These are phyloP conservation scores for Campoletis raptor DNA, from an alignment of 2,888 invertebrate species.

Conservation along the genomic window DNA sequence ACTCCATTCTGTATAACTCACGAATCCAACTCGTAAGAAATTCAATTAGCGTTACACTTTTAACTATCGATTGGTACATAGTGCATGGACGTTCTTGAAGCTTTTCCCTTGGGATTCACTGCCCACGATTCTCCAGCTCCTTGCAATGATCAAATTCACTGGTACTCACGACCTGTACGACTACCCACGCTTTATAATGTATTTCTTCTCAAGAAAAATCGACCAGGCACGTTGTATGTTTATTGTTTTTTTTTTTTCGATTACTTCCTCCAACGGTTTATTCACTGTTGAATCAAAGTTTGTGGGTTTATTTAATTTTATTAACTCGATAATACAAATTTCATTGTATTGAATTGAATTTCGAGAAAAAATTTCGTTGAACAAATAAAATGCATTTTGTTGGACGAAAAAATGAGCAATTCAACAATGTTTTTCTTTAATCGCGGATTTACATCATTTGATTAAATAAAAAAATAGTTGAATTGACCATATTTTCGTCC, in stretches of 20 bases:
- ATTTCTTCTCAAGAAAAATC: constrained; percentile 36
- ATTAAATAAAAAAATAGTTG: no score
- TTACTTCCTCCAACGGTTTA: neutral
- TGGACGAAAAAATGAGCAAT: no score
- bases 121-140: neutral
- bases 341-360: no score
- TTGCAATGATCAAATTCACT: constrained; percentile 19
- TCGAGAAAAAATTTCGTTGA: no score
- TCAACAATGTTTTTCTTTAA: no score
- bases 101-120: constrained; percentile 5
- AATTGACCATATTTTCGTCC: no score
- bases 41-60: constrained; percentile 25
- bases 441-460: no score
- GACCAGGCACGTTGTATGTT: constrained; percentile 11
- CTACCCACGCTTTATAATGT: constrained; percentile 45
- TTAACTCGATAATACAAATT: no score
- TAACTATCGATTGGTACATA: neutral
- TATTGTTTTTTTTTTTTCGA: neutral
- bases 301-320: neutral
- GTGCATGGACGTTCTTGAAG: neutral
- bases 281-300: neutral
- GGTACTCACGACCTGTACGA: neutral
- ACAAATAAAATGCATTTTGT: no score
- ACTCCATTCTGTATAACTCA: neutral
- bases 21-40: neutral